phyloP scores from a whole-genome alignment of 2,113 vertebrate genomes.

The Perca fluviatilis region DNA sequence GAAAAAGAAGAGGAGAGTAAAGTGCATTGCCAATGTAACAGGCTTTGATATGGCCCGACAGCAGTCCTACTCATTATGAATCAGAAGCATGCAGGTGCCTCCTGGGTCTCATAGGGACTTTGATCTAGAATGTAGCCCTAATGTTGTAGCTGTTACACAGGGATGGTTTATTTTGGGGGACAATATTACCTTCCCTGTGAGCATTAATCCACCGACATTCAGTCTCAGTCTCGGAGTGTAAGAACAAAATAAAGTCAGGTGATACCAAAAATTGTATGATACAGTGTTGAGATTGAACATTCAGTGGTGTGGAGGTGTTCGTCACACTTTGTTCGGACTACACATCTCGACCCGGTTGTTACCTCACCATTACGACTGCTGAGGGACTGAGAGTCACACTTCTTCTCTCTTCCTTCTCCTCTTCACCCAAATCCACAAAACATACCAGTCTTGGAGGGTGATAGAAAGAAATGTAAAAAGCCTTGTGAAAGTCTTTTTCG shows the following conservation, averaged over 20 bases:
- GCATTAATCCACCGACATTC: conserved; percentile 60
- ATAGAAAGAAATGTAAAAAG: conserved; percentile 75
- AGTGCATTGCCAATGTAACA: conserved; percentile 83
- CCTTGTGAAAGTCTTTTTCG: conserved; percentile 39
- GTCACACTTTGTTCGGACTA: conserved; percentile 42
- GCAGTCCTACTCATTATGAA: conserved; percentile 63
- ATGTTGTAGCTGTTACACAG: conserved; percentile 47
- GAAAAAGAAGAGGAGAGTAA: conserved; percentile 82
- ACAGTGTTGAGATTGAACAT: conserved; percentile 61
- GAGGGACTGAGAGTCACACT: conserved; percentile 30
- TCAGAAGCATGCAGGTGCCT: conserved; percentile 81
- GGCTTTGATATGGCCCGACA: conserved; percentile 70
- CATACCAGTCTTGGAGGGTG: conserved; percentile 53
- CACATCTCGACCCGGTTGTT: conserved; percentile 25
- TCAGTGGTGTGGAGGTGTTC: conserved; percentile 50
- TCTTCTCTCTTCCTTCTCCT: conserved; percentile 46
- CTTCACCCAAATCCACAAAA: conserved; percentile 59
- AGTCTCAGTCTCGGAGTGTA: conserved; percentile 58
- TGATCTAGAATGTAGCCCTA: conserved; percentile 58
- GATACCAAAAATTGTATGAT: conserved; percentile 59
- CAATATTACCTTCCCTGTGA: conserved; percentile 27
- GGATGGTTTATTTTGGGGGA: conserved; percentile 40
- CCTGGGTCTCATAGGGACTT: conserved; percentile 56
- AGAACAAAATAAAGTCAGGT: conserved; percentile 62
- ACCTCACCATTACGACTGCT: conserved; percentile 26